These are phyloP conservation scores for Protobothrops flavoviridis DNA, from an alignment of 2,113 vertebrate species.

Conservation along the genomic window DNA sequence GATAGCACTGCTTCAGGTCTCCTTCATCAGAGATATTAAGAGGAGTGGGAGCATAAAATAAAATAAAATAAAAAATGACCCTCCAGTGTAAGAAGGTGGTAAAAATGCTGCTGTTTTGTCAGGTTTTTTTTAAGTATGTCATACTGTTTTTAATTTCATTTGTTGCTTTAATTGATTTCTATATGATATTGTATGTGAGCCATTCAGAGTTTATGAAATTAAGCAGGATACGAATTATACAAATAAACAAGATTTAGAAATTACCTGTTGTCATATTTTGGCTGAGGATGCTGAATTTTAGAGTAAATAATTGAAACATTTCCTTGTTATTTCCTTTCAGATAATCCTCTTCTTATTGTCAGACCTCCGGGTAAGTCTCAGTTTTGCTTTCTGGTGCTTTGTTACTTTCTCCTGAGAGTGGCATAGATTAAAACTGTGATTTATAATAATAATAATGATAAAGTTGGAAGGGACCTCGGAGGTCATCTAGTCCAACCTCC, in stretches of 20 bases:
- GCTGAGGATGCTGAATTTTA: neutral
- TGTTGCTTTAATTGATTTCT: neutral
- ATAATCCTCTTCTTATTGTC: constrained; percentile 82
- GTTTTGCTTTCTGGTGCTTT: neutral
- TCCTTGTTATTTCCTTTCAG: constrained; percentile 63
- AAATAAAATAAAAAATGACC: neutral
- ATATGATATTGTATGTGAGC: neutral
- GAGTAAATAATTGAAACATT: constrained; percentile 7
- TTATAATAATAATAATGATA: no score
- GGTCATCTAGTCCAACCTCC: no score
- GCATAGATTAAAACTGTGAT: neutral
- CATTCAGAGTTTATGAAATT: neutral
- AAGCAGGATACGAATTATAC: neutral
- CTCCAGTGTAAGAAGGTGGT: neutral
- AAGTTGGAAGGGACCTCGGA: no score
- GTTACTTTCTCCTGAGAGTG: neutral
- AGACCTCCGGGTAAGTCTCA: constrained; percentile 89
- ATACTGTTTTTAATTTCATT: neutral
- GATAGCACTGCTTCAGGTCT: neutral
- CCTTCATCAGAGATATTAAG: neutral
- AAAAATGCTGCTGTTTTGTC: neutral
- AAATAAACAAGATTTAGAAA: neutral
- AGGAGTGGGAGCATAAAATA: neutral
- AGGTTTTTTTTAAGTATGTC: neutral
- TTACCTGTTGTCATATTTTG: neutral